phyloP scores from a whole-genome alignment of 2,113 vertebrate species.

The Anolis sagrei region DNA sequence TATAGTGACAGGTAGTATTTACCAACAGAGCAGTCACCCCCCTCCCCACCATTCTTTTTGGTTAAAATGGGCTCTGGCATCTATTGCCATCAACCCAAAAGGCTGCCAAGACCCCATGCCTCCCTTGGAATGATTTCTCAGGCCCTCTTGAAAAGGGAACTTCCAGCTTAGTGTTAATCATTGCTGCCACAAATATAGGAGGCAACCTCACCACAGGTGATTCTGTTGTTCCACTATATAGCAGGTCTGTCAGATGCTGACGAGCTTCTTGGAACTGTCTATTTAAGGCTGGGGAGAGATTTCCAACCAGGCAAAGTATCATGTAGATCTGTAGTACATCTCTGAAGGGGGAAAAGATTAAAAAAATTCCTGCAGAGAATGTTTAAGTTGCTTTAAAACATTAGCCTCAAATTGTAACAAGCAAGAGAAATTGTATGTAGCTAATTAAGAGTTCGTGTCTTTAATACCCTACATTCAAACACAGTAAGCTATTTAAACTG shows the following conservation, averaged over 20 bases:
- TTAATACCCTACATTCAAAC: background rate
- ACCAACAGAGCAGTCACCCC: background rate
- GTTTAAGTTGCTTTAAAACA: background rate
- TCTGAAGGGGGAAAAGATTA: slow-evolving; percentile 49
- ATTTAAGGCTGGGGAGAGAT: slow-evolving; percentile 76
- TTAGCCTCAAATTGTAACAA: background rate
- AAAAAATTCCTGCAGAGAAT: background rate
- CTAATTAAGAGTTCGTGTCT: background rate
- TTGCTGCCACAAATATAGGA: slow-evolving; percentile 14
- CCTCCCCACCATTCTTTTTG: background rate
- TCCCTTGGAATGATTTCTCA: background rate
- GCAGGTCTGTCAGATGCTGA: slow-evolving; percentile 60
- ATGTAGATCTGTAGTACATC: slow-evolving; percentile 76
- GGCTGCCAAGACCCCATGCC: background rate
- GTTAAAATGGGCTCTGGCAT: background rate
- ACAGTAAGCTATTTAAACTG: background rate
- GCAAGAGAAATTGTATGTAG: background rate
- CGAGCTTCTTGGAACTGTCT: slow-evolving; percentile 74
- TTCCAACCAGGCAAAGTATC: slow-evolving; percentile 73
- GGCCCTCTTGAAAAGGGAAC: background rate
- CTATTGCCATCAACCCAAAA: no score
- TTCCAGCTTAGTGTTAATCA: background rate
- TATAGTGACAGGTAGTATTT: background rate
- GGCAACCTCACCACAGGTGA: slow-evolving; percentile 59
- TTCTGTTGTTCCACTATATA: slow-evolving; percentile 54